Evolutionary conservation across 35 echinoderm and acorn worm species (phyloP), one percentile per base, ranked within the genome.

Genomic region (Apostichopus parvimensis): DNA sequence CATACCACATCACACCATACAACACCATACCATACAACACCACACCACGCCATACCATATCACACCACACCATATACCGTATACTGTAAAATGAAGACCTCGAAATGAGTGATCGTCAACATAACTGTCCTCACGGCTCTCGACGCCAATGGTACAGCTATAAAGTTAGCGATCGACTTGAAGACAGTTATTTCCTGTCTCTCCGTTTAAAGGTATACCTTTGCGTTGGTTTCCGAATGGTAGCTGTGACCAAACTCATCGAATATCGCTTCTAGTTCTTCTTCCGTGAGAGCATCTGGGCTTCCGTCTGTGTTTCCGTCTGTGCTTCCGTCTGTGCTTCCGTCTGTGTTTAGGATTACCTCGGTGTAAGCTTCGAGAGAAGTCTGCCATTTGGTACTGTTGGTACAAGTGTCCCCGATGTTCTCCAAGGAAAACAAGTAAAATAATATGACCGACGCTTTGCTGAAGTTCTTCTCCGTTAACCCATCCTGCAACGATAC

Each of bases 251-350:
- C 8, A 53, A 95, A 86, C 10, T 65, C 58, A 53, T 91, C 57
- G 21, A 95, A 77, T 10, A 95, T 91, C 10, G 22, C 55, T 70
- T 95, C 95, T 7, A 95, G 81, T 21, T 95, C 95, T 11, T 92
- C 87, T 59, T 95, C 93, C 6, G 61, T n/a, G 89, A 92, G 70
- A 11, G 75, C 52, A 12, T 55, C 55, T 25, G 79, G 64, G 17
- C 57, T 75, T 21, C 68, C 64, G 10, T 80, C 87, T n/a, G 23
- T 6, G 8, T 10, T 59, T 54, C 68, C 64, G 10, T 55, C 55
- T 25, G 79, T 55, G 17, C 57, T 75, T 21, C 68, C 64, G 10
- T 55, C 55, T 25, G 79, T 55, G 17, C 57, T 75, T 21, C 68
- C 64, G 10, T 80, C 87, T n/a, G 23, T 6, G 8, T 17, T 59